A percentile compares a stretch with the other conserved stretches of the same genome.
These are phyloP conservation scores for Lapara coniferarum DNA, from an alignment of 2,888 invertebrate species.

Conservation along the genomic window DNA sequence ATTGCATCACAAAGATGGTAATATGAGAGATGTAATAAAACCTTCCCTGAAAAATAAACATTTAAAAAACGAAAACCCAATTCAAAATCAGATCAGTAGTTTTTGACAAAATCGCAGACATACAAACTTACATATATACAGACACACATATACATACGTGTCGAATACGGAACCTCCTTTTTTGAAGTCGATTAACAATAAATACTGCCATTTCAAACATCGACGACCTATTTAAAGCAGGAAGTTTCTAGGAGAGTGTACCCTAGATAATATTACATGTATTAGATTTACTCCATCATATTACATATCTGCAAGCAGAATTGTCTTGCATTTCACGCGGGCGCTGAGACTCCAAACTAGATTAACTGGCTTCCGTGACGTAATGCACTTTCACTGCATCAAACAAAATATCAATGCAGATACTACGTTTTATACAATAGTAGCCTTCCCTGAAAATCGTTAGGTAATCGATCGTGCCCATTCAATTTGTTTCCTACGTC, in stretches of 20 bases:
- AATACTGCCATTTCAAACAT: no score
- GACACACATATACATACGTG: no score
- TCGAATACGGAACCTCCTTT: no score
- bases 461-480: conserved; percentile 17
- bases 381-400: conserved; percentile 67
- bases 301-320: conserved; percentile 7
- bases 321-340: conserved; percentile 32
- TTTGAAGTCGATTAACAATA: no score
- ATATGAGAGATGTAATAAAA: no score
- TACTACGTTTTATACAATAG: conserved; percentile 12
- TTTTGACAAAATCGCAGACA: no score
- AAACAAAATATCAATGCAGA: conserved; percentile 22
- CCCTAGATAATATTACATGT: not conserved
- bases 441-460: conserved; percentile 22
- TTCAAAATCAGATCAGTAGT: no score
- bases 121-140: no score
- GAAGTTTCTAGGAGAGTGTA: not conserved
- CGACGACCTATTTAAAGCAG: not conserved
- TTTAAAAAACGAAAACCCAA: no score
- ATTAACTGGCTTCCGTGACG: conserved; percentile 52
- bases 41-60: no score
- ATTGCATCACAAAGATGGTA: no score
- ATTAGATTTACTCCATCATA: not conserved
- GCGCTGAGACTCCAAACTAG: conserved; percentile 35
- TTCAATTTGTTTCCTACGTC: conserved; percentile 19